These are phyloP conservation scores for Nibea coibor DNA, from an alignment of 2,113 vertebrate species.

Conservation along the genomic window DNA sequence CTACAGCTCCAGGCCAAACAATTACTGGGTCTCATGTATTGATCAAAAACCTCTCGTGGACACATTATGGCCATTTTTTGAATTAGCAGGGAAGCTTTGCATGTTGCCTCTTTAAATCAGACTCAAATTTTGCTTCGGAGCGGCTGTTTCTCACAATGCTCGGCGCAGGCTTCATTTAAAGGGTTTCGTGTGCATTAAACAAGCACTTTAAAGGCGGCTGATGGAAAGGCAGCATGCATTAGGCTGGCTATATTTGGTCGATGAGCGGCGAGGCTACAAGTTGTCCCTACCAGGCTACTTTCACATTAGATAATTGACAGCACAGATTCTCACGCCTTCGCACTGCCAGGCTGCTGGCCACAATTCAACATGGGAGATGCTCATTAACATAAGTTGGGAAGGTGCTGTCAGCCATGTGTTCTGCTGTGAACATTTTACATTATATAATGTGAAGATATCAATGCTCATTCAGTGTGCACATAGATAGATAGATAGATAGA, in stretches of 20 bases:
- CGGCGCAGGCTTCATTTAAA: slow-evolving; percentile 13
- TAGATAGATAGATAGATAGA: not conserved
- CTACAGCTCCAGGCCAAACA: slow-evolving; percentile 50
- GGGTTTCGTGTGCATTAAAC: slow-evolving; percentile 45
- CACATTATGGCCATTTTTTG: slow-evolving; percentile 22
- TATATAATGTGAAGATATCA: slow-evolving; percentile 23
- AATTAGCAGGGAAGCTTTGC: not conserved
- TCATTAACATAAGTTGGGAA: slow-evolving; percentile 74
- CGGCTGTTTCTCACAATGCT: not conserved
- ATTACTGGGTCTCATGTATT: slow-evolving; percentile 46
- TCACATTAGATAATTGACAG: slow-evolving; percentile 73
- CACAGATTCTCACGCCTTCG: slow-evolving; percentile 69
- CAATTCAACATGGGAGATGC: slow-evolving; percentile 60
- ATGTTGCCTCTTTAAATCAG: slow-evolving; percentile 6
- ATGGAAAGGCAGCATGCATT: slow-evolving; percentile 42
- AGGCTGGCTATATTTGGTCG: slow-evolving; percentile 62
- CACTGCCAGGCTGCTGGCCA: slow-evolving; percentile 68
- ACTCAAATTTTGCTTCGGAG: not conserved
- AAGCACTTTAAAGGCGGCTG: slow-evolving; percentile 34
- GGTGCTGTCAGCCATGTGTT: slow-evolving; percentile 56
- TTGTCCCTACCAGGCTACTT: slow-evolving; percentile 67
- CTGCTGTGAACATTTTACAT: slow-evolving; percentile 30
- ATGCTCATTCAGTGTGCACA: not conserved
- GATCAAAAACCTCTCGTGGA: slow-evolving; percentile 43
- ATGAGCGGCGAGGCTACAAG: slow-evolving; percentile 54